Conservation (phyloP, 1,140 invertebrate genomes). For the Atta colombica region DNA sequence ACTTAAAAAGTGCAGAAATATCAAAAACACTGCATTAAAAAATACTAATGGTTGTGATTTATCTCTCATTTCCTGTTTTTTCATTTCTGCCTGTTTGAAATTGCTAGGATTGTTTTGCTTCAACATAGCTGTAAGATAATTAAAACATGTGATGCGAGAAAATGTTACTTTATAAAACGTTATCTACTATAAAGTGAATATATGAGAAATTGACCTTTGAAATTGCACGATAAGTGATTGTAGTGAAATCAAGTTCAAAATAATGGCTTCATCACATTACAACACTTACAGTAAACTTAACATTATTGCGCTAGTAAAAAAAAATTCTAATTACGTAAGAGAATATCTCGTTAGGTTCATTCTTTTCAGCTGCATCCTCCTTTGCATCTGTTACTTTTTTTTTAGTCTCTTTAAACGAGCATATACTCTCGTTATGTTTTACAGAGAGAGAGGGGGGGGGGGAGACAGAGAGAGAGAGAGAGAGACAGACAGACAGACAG, state of each 20-base stretch:
- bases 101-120: neutral
- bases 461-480: neutral
- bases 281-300: slow-evolving; percentile 7
- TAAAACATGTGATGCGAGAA: neutral
- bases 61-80: neutral
- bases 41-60: neutral
- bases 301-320: neutral
- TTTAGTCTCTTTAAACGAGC: neutral
- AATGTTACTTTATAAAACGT: neutral
- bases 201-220: neutral
- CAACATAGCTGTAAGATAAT: neutral
- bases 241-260: neutral
- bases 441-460: neutral
- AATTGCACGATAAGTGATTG: slow-evolving; percentile 8
- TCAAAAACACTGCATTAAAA: neutral
- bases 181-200: neutral
- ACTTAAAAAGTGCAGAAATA: neutral
- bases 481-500: too few species aligned
- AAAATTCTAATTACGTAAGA: slow-evolving; percentile 36
- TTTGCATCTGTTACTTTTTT: slow-evolving; percentile 1
- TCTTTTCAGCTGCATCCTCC: neutral
- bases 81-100: neutral
- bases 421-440: neutral
- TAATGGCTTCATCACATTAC: slow-evolving; percentile 23
- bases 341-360: slow-evolving; percentile 7